Percentiles rank a stretch among this genome's conserved stretches.
phyloP scores from a whole-genome alignment of 2,888 invertebrate genomes.

The Hesperia comma region DNA sequence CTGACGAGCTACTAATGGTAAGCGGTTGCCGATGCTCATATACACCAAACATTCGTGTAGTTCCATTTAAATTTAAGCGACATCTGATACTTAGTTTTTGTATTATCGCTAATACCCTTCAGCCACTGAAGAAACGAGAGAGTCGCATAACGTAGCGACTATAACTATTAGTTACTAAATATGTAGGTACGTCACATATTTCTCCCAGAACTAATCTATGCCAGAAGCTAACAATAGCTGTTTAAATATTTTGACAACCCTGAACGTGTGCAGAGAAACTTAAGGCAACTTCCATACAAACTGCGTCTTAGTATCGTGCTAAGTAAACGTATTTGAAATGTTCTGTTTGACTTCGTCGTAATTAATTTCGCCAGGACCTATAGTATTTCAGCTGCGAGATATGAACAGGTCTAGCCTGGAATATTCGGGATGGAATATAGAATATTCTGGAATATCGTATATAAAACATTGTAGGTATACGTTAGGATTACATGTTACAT shows the following conservation, averaged over 20 bases:
- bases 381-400: constrained; percentile 6
- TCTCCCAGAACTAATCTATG: background rate
- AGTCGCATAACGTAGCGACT: too few relatives aligned
- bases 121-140: too few relatives aligned
- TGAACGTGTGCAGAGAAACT: background rate
- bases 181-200: background rate
- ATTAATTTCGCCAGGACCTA: constrained; percentile 23
- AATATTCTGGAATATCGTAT: too few relatives aligned
- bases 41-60: too few relatives aligned
- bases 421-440: too few relatives aligned
- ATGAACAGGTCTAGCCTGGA: background rate
- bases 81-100: too few relatives aligned
- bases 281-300: constrained; percentile 21
- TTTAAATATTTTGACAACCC: constrained; percentile 20
- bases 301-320: constrained; percentile 23
- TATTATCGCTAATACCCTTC: too few relatives aligned
- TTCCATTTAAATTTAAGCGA: too few relatives aligned
- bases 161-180: background rate
- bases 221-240: background rate
- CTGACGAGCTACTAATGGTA: too few relatives aligned
- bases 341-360: constrained; percentile 26
- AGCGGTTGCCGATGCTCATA: too few relatives aligned
- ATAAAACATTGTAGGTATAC: too few relatives aligned
- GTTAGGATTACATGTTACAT: too few relatives aligned
- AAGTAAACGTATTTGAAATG: constrained; percentile 28